A percentile compares a stretch with the other conserved stretches of the same genome.
Evolutionary conservation across 2,888 invertebrate species (phyloP).

Genomic region (Lissocephala sabroskyi): DNA sequence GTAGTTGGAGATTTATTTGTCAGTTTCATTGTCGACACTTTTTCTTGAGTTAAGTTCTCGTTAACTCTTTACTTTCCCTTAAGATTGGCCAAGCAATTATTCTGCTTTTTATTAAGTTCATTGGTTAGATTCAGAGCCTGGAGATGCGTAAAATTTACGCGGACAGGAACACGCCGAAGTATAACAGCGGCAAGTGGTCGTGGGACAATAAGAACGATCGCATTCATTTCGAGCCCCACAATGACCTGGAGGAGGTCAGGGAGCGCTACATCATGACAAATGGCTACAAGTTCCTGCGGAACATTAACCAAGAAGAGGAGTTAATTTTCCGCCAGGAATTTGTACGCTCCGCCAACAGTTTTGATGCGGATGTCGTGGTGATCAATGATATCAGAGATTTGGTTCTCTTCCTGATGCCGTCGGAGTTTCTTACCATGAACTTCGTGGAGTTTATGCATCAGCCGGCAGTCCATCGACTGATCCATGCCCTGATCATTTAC

Average conservation of each 20-base stretch:
- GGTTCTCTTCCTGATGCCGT: constrained; percentile 64
- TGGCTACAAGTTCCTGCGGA: constrained; percentile 55
- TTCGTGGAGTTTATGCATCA: constrained; percentile 67
- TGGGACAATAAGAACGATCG: constrained; percentile 53
- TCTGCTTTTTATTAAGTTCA: no score
- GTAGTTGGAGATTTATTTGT: no score
- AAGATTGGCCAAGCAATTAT: no score
- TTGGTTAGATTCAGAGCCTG: no score
- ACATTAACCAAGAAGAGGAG: constrained; percentile 66
- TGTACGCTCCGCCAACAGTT: constrained; percentile 34
- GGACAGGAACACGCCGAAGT: constrained; percentile 55
- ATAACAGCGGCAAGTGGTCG: constrained; percentile 61
- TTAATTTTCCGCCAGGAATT: constrained; percentile 63
- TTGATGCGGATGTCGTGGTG: constrained; percentile 44
- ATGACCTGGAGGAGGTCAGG: constrained; percentile 25
- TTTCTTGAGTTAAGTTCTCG: no score
- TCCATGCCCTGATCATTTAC: constrained; percentile 69
- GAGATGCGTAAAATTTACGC: no score
- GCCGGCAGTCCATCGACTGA: constrained; percentile 51
- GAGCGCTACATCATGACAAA: constrained; percentile 46
- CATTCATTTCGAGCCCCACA: constrained; percentile 41
- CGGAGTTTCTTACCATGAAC: constrained; percentile 47
- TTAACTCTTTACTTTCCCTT: no score
- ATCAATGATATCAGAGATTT: constrained; percentile 68
- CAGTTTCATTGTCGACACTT: no score